Base-by-base conservation (phyloP, 2,888 invertebrate genomes). In the Drosophila gaucha region DNA sequence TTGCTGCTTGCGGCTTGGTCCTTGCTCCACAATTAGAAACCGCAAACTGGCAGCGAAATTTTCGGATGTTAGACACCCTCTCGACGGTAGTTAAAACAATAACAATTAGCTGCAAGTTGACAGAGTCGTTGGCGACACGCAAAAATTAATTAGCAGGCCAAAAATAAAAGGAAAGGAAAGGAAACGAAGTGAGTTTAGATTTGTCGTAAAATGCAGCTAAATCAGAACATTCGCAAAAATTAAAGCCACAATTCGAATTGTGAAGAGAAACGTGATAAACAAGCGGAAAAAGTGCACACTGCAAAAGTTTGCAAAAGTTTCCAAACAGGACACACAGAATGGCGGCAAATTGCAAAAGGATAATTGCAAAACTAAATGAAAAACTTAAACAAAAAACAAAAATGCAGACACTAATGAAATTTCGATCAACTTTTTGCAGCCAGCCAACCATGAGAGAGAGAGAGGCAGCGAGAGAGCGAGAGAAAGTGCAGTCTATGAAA, bases 371-470 rank as follows among this genome's bases (percentile, higher is more conserved):
- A 74, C 79, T 75, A 66, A 79, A 86, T 79, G 72, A 72, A 60
- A 80, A 85, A 86, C 78, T 86, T 79, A 77, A 84, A 85, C 80
- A 85, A 73, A 79, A 80, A 79, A 79, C 71, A 85, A 73, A 77
- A 84, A 78, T 69, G 78, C 72, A 89, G 88, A 89, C 85, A 74
- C 64, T 89, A 89, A 89, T 89, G 89, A 90, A 90, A 88, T 88
- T 89, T 88, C 87, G 80, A 89, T 89, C 74, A 87, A 89, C 78
- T 86, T 89, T 72, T 67, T 36, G 49, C 59, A 63, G 49, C 33
- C 49, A 62, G 50, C 67, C 67, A 64, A 46, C 63, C 59, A 36
- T 20, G 18, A 36, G 38, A 39, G 18, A 24, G 12, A 41, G 20
- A 8, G 18, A 28, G 12, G 31, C n/a, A 16, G 2, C 16, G 5